Percentiles rank a stretch among this genome's conserved stretches.
phyloP scores from a whole-genome alignment of 2,797 vertebrate genomes.

The Esox masquinongy region DNA sequence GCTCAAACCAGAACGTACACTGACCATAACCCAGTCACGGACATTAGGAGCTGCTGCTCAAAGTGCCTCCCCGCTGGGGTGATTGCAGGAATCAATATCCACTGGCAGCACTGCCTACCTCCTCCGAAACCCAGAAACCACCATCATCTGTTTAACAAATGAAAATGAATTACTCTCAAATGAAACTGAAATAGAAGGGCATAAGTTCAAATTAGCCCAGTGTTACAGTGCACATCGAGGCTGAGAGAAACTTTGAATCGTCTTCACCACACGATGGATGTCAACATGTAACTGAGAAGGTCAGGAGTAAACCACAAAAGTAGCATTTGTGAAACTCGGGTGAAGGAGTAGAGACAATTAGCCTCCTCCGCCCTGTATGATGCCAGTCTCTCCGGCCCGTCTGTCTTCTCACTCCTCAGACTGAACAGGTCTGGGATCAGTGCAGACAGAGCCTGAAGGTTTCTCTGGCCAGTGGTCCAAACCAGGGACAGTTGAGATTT shows the following conservation, averaged over 20 bases:
- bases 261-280: neutral
- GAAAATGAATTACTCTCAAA: conserved; percentile 44
- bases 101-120: conserved; percentile 1
- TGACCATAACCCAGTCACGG: neutral
- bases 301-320: neutral
- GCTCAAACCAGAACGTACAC: neutral
- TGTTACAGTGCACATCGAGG: neutral
- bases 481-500: neutral
- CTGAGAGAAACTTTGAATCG: neutral
- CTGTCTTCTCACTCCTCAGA: neutral
- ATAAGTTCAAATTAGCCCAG: neutral
- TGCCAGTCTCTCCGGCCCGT: neutral
- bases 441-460: neutral
- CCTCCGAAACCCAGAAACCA: conserved; percentile 38
- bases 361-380: neutral
- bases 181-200: neutral
- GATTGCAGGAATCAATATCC: conserved; percentile 42
- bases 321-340: neutral
- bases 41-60: neutral
- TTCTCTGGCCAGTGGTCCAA: neutral
- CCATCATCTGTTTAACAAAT: conserved; percentile 30
- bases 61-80: neutral
- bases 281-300: neutral
- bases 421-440: neutral
- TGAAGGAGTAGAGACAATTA: neutral